Percentiles rank a stretch among this genome's conserved stretches.
These are phyloP conservation scores for Scortum barcoo DNA, from an alignment of 2,113 vertebrate genomes.

Conservation along the genomic window DNA sequence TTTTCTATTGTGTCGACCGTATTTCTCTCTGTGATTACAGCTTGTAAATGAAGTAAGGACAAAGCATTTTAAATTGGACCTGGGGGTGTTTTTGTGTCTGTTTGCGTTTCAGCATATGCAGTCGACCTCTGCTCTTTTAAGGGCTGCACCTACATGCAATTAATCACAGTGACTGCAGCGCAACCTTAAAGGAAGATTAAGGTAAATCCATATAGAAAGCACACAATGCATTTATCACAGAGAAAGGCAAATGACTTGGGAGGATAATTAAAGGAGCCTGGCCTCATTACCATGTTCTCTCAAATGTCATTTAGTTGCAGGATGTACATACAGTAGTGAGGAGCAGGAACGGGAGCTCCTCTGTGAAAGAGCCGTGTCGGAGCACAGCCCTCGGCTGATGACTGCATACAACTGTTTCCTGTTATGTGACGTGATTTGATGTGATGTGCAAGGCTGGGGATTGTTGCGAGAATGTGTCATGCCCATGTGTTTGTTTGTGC, in stretches of 20 bases:
- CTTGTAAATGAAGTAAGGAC: constrained; percentile 45
- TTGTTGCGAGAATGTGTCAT: constrained; percentile 42
- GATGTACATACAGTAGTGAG: constrained; percentile 19
- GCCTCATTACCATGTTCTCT: constrained; percentile 55
- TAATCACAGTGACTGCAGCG: constrained; percentile 2
- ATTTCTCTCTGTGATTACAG: constrained; percentile 52
- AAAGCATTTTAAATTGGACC: constrained; percentile 38
- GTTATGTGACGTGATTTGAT: constrained; percentile 42
- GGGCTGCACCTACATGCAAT: background rate
- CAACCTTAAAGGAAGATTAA: background rate
- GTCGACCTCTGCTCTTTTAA: background rate
- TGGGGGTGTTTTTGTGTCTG: background rate
- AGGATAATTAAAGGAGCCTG: constrained; percentile 52
- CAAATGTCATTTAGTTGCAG: constrained; percentile 59
- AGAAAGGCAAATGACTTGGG: constrained; percentile 45
- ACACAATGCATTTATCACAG: constrained; percentile 46
- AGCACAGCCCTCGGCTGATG: constrained; percentile 37
- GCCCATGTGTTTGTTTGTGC: constrained; percentile 6
- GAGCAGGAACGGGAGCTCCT: constrained; percentile 6
- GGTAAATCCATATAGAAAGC: constrained; percentile 6
- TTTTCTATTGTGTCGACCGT: constrained; percentile 49
- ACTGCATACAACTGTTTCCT: constrained; percentile 46
- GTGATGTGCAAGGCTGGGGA: constrained; percentile 49
- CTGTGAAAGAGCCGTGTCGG: constrained; percentile 7
- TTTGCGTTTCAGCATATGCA: background rate